phyloP scores from a whole-genome alignment of 2,888 invertebrate species.

The Anoncus sp. region DNA sequence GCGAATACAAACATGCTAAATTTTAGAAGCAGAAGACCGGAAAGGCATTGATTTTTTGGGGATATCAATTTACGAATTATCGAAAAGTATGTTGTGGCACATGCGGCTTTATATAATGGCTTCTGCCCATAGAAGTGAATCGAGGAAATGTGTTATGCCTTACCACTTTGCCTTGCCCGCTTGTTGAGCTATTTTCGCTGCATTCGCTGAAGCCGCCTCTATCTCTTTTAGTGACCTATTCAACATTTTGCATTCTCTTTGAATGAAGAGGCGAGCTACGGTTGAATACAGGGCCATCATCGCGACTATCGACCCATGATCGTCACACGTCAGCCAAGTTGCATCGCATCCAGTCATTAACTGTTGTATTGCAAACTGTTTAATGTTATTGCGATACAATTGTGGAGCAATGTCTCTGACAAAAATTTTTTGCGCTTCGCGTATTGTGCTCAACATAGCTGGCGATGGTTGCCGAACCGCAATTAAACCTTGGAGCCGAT shows the following conservation, averaged over 20 bases:
- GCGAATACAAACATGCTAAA: too few species aligned
- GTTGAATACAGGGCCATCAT: not conserved
- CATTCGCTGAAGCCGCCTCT: conserved; percentile 14
- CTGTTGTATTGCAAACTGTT: conserved; percentile 8
- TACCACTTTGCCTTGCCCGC: conserved; percentile 15
- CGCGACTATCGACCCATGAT: conserved; percentile 3
- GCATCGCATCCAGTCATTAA: conserved; percentile 4
- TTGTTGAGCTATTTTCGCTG: conserved; percentile 12
- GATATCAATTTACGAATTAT: too few species aligned
- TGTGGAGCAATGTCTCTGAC: not conserved
- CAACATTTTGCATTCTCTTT: not conserved
- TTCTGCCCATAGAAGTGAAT: too few species aligned
- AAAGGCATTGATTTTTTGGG: too few species aligned
- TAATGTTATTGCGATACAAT: not conserved
- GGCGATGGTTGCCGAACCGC: not conserved
- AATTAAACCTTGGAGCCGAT: not conserved
- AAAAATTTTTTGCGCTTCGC: not conserved
- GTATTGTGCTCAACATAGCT: not conserved
- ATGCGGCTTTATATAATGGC: too few species aligned
- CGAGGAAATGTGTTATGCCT: too few species aligned
- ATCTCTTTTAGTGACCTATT: not conserved
- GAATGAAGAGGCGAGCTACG: conserved; percentile 4
- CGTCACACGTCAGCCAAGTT: conserved; percentile 1
- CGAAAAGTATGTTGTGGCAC: too few species aligned
- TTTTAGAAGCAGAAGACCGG: too few species aligned